Evolutionary conservation across 2,113 vertebrate species (phyloP).

Genomic region (Platysteira castanea): DNA sequence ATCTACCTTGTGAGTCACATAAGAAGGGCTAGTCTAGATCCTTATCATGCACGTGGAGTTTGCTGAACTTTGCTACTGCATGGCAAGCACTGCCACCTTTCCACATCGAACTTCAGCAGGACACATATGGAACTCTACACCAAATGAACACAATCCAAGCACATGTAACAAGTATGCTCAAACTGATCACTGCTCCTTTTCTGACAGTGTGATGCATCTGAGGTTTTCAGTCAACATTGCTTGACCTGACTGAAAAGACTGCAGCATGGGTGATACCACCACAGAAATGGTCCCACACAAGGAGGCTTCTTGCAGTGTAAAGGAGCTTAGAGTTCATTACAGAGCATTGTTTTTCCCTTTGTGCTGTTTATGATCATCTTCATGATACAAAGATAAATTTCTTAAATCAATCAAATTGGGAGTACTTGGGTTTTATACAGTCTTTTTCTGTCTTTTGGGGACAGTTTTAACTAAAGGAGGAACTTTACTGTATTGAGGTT

Average conservation of each 20-base stretch:
- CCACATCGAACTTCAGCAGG: neutral
- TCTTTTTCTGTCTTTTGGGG: neutral
- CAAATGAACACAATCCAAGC: neutral
- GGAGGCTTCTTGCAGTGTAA: neutral
- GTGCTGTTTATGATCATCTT: neutral
- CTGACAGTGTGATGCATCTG: neutral
- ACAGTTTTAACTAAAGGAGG: neutral
- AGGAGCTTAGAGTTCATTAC: neutral
- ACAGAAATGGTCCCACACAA: fast-evolving
- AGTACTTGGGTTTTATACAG: neutral
- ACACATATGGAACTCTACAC: neutral
- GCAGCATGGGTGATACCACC: neutral
- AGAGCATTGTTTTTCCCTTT: neutral
- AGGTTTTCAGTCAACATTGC: neutral
- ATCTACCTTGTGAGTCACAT: neutral
- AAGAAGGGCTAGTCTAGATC: neutral
- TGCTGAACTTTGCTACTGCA: neutral
- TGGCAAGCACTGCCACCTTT: neutral
- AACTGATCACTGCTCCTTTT: neutral
- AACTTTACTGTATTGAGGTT: neutral
- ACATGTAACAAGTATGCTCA: neutral
- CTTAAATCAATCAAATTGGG: neutral
- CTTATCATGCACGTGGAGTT: neutral
- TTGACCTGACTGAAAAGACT: neutral
- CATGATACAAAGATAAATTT: neutral